These are phyloP conservation scores for Hycleus phaleratus DNA, from an alignment of 1,140 invertebrate species.

Conservation along the genomic window DNA sequence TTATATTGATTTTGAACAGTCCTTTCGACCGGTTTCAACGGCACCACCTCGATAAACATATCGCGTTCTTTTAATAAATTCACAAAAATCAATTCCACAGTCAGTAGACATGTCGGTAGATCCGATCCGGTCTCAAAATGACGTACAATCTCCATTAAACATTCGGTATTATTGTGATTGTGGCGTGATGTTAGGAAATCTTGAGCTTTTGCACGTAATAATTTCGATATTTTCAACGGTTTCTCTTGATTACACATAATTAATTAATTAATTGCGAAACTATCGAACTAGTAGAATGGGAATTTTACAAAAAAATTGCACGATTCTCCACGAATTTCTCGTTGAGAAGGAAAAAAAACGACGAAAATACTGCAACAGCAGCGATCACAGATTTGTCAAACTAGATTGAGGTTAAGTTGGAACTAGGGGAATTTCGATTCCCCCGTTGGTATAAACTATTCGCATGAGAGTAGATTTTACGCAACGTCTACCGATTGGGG, in stretches of 20 bases:
- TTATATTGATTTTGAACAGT: slow-evolving; percentile 51
- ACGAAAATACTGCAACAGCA: neutral
- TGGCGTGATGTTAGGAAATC: slow-evolving; percentile 53
- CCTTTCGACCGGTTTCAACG: slow-evolving; percentile 47
- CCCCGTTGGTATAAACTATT: neutral
- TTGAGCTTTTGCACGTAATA: slow-evolving; percentile 55
- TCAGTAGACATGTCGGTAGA: slow-evolving; percentile 49
- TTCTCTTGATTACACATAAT: slow-evolving; percentile 20
- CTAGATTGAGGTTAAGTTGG: slow-evolving; percentile 10
- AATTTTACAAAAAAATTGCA: neutral
- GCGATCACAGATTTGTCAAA: slow-evolving; percentile 4
- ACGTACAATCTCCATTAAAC: slow-evolving; percentile 53
- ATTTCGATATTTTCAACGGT: slow-evolving; percentile 41
- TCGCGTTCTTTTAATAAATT: slow-evolving; percentile 55
- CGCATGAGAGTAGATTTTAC: too few species aligned
- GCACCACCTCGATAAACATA: slow-evolving; percentile 50
- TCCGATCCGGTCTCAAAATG: slow-evolving; percentile 53
- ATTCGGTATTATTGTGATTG: slow-evolving; percentile 49
- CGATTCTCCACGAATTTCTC: slow-evolving; percentile 15
- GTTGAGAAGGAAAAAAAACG: neutral
- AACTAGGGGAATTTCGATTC: neutral
- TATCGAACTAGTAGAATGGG: too few species aligned
- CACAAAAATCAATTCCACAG: slow-evolving; percentile 60
- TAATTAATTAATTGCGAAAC: too few species aligned
- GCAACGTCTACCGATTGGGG: too few species aligned